A percentile compares a stretch with the other conserved stretches of the same genome.
Evolutionary conservation across 2,888 invertebrate species (phyloP).

Genomic region (Smittia sp.): DNA sequence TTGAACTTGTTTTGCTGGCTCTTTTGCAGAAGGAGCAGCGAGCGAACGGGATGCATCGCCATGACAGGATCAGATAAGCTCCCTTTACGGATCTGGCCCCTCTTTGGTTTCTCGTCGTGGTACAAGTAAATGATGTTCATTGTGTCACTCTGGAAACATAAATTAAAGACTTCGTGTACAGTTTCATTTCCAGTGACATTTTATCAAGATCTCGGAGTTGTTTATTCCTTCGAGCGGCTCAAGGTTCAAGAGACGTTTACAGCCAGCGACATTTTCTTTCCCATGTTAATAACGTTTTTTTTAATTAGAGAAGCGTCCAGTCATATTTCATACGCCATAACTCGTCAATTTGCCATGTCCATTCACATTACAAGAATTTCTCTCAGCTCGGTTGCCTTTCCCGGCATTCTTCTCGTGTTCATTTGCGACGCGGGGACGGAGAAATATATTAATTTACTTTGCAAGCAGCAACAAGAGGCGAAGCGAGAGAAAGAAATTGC

Average conservation of each 20-base stretch:
- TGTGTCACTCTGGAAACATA: conserved; percentile 56
- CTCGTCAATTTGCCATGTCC: conserved; percentile 12
- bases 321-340: not conserved
- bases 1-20: conserved; percentile 29
- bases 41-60: conserved; percentile 42
- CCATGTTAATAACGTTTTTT: no score
- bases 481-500: not conserved
- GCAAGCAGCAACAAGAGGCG: not conserved
- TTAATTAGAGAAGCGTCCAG: not conserved
- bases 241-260: not conserved
- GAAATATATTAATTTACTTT: conserved; percentile 10
- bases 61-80: conserved; percentile 42
- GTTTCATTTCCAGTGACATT: not conserved
- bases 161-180: not conserved
- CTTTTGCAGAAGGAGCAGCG: conserved; percentile 40
- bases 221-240: not conserved
- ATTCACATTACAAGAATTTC: not conserved
- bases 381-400: not conserved
- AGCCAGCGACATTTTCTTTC: not conserved
- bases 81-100: conserved; percentile 57
- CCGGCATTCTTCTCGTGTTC: not conserved
- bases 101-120: conserved; percentile 57
- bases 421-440: not conserved
- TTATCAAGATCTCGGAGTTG: not conserved
- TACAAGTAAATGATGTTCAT: conserved; percentile 61